These are phyloP conservation scores for Hoplodrina blanda DNA, from an alignment of 2,888 invertebrate species.

Conservation along the genomic window DNA sequence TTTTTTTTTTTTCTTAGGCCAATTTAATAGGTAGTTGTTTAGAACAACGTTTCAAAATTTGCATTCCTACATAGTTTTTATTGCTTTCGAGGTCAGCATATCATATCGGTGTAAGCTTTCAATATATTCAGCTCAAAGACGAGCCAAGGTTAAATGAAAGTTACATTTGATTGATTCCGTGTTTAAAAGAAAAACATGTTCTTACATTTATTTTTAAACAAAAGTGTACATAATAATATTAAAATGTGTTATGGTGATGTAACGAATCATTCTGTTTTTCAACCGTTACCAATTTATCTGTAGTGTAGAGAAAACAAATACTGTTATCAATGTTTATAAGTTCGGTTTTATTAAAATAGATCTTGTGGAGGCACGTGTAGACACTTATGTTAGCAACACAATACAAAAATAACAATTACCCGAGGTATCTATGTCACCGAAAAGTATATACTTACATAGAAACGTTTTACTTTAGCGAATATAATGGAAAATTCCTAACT, in stretches of 20 bases:
- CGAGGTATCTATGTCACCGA: background rate
- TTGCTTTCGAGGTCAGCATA: constrained; percentile 59
- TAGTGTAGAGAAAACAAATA: constrained; percentile 72
- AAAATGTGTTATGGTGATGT: constrained; percentile 59
- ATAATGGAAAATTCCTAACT: constrained; percentile 29
- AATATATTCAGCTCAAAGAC: constrained; percentile 47
- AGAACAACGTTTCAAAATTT: constrained; percentile 45
- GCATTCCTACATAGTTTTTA: constrained; percentile 52
- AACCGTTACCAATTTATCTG: constrained; percentile 64
- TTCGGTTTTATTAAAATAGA: constrained; percentile 61
- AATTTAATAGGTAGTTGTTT: constrained; percentile 9
- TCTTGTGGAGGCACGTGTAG: constrained; percentile 58
- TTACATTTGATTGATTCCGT: constrained; percentile 51
- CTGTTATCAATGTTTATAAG: constrained; percentile 71
- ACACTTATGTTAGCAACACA: constrained; percentile 10
- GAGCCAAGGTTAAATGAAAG: constrained; percentile 63
- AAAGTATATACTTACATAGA: no score
- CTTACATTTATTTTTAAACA: constrained; percentile 39
- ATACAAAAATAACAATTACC: constrained; percentile 24
- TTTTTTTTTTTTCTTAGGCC: background rate
- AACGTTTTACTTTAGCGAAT: background rate
- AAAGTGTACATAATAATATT: constrained; percentile 35
- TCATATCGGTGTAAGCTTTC: constrained; percentile 55
- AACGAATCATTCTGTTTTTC: constrained; percentile 61
- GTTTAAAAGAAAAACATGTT: constrained; percentile 28